Percentiles rank a stretch among this genome's conserved stretches.
These are phyloP conservation scores for Sitobion miscanthi DNA, from an alignment of 1,140 invertebrate species.

Conservation along the genomic window DNA sequence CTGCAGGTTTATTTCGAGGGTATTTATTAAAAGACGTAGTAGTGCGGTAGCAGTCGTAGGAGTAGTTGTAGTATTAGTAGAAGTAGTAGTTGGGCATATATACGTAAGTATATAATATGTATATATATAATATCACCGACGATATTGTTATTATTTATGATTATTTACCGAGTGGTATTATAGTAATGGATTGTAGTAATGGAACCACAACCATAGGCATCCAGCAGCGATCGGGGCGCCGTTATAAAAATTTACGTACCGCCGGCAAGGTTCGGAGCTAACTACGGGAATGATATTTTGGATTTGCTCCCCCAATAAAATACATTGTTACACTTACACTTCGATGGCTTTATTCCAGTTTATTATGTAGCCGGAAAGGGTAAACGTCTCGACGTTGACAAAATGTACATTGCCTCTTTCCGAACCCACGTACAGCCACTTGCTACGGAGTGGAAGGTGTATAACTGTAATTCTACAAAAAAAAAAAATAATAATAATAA, in stretches of 20 bases:
- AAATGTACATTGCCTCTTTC: conserved; percentile 98
- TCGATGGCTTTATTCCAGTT: conserved; percentile 99
- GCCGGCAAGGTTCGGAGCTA: background rate
- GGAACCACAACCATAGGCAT: background rate
- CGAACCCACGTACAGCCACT: conserved; percentile 98
- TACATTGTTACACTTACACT: conserved; percentile 79
- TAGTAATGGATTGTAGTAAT: conserved; percentile 41
- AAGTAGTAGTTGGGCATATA: background rate
- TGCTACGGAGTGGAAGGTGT: conserved; percentile 92
- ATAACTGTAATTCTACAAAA: conserved; percentile 86
- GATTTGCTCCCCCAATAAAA: background rate
- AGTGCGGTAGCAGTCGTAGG: background rate
- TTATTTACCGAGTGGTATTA: conserved; percentile 13
- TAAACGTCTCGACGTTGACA: conserved; percentile 95
- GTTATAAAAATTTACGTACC: background rate
- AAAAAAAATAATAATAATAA: conserved; percentile 39
- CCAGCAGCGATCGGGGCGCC: conserved; percentile 18
- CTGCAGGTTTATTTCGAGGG: background rate
- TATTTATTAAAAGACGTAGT: background rate
- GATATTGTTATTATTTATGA: conserved; percentile 13
- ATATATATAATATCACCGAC: background rate
- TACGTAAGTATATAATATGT: background rate
- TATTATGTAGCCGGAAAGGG: conserved; percentile 96
- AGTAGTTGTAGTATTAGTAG: background rate
- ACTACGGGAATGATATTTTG: background rate